Evolutionary conservation across 2,797 vertebrate species (phyloP).

Genomic region (Periparus ater): DNA sequence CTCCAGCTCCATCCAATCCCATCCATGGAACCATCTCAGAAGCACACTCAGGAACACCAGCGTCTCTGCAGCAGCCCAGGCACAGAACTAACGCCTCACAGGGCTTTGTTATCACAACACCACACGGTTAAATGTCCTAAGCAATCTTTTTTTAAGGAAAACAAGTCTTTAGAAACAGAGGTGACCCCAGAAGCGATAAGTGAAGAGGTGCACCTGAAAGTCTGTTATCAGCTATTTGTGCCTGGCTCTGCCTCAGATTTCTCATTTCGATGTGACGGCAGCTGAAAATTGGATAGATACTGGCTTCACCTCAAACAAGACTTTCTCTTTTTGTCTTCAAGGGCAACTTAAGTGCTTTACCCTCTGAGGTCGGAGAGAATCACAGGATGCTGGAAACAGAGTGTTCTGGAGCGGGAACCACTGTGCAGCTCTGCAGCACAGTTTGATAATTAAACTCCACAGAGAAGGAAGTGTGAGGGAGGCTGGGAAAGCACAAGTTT

Average conservation of each 20-base stretch:
- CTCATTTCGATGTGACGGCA: constrained; percentile 79
- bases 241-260: constrained; percentile 77
- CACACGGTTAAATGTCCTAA: constrained; percentile 64
- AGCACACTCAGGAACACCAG: not conserved
- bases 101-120: constrained; percentile 56
- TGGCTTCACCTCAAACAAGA: constrained; percentile 71
- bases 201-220: constrained; percentile 75
- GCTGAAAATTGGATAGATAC: constrained; percentile 79
- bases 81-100: not conserved
- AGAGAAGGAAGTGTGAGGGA: not conserved
- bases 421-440: not conserved
- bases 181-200: constrained; percentile 78
- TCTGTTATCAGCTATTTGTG: constrained; percentile 77
- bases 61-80: not conserved
- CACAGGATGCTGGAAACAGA: not conserved
- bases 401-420: not conserved
- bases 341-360: constrained; percentile 64
- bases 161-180: constrained; percentile 79
- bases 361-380: constrained; percentile 43
- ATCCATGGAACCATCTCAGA: not conserved
- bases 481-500: not conserved
- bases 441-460: constrained; percentile 5
- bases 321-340: constrained; percentile 69
- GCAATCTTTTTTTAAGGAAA: constrained; percentile 75
- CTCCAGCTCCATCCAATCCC: not conserved